phyloP scores from a whole-genome alignment of 2,797 vertebrate species.

The Falco peregrinus region DNA sequence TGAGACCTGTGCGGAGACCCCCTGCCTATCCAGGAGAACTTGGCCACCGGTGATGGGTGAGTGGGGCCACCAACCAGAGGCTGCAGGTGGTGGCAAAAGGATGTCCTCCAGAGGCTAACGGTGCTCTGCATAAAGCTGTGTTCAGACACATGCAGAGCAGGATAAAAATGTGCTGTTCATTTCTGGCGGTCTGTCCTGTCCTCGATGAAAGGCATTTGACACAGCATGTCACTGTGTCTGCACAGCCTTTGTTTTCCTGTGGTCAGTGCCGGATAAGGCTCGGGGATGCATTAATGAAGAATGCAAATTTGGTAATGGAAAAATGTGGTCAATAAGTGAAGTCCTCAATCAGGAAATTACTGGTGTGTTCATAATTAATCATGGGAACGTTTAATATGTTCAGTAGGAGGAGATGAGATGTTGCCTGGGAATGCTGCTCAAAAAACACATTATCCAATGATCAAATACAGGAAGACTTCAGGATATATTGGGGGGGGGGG shows the following conservation, averaged over 20 bases:
- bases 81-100: not conserved
- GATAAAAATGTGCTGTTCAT: fast-evolving
- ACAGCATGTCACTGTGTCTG: not conserved
- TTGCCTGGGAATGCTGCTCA: not conserved
- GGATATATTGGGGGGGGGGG: not conserved
- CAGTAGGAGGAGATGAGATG: not conserved
- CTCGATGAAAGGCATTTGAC: not conserved
- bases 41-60: fast-evolving
- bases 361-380: not conserved
- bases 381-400: not conserved
- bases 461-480: not conserved
- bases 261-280: not conserved
- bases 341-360: constrained; percentile 17
- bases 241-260: not conserved
- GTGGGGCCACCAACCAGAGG: fast-evolving
- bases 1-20: fast-evolving
- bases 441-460: not conserved
- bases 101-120: fast-evolving
- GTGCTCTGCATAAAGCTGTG: not conserved
- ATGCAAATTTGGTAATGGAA: not conserved
- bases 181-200: not conserved
- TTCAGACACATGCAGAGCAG: not conserved
- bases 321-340: not conserved
- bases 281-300: not conserved
- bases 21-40: not conserved